Base-by-base conservation (phyloP, 2,113 vertebrate species). In the Spea multiplicata region DNA sequence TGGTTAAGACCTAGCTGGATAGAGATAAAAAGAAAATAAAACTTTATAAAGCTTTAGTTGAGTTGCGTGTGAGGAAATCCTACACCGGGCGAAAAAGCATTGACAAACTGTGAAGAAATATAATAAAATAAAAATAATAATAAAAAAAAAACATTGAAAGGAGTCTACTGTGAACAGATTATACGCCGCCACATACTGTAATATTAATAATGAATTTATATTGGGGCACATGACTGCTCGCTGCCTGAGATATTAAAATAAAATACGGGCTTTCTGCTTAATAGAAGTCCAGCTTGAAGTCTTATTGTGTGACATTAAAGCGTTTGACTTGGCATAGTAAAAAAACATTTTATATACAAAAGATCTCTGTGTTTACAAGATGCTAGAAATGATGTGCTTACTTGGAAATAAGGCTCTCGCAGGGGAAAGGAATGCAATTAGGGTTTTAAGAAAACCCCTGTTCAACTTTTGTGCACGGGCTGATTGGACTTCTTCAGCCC, bases 321-420 rank as follows among this genome's bases (percentile, higher is more conserved):
- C 12, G 71, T 71, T 79, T 73, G 30, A 66, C 49, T 73, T 79
- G 76, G 70, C 76, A 47, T 57, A 53, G 76, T 79, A 73, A 79
- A 78, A 78, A 55, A 46, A 48, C 53, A 66, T 46, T 72, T 79
- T 73, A 73, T 79, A 57, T 69, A 79, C 76, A 73, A 79, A 57
- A 79, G 49, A 73, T 14, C 49, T 48, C 70, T 66, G 61, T 79
- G 64, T 73, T 79, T 73, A 48, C 66, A 73, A 48, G 64, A 72
- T 48, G 62, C 14, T 49, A 67, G 48, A 79, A 73, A 79, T 73
- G 45, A 73, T 59, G 52, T 48, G 77, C 44, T 45, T 59, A 44
- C 62, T 73, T 53, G 45, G 64, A 57, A 73, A 44, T 53, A 5
- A 73, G 62, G 61, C 55, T 66, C 69, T 30, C 71, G 16, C 14